Evolutionary conservation across 1,140 invertebrate genomes (phyloP).

Genomic region (Trichonephila clavipes): DNA sequence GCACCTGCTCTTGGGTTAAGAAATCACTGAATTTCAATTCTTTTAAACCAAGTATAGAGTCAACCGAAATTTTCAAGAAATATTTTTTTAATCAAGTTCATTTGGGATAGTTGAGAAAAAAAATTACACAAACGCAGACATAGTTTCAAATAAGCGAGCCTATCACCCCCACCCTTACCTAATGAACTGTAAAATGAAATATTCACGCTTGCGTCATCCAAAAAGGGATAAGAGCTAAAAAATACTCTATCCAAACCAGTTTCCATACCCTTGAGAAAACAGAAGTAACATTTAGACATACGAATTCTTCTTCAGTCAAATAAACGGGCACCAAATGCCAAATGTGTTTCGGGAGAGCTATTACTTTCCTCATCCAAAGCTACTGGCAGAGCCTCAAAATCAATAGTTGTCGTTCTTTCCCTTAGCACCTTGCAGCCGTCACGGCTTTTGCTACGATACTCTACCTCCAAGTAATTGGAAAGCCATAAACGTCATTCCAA

Average conservation of each 20-base stretch:
- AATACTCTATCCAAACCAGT: neutral
- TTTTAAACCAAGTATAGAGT: too few relatives aligned
- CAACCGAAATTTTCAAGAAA: too few relatives aligned
- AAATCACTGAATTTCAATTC: too few relatives aligned
- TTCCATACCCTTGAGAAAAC: neutral
- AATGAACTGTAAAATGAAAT: too few relatives aligned
- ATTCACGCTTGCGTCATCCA: neutral
- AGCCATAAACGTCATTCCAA: constrained; percentile 28
- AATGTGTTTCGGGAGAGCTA: neutral
- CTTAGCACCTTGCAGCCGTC: constrained; percentile 18
- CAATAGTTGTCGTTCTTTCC: constrained; percentile 32
- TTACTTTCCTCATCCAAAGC: constrained; percentile 5
- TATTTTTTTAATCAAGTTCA: too few relatives aligned
- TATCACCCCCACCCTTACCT: too few relatives aligned
- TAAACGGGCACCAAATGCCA: constrained; percentile 40
- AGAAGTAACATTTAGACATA: constrained; percentile 14
- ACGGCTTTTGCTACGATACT: neutral
- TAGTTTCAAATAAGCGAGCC: too few relatives aligned
- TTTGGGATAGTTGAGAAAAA: too few relatives aligned
- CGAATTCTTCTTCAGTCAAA: constrained; percentile 8
- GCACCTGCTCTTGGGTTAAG: too few relatives aligned
- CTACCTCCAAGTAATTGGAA: constrained; percentile 33
- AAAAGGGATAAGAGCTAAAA: neutral
- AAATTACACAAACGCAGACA: too few relatives aligned
- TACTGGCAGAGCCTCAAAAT: constrained; percentile 61